Percentiles rank a stretch among this genome's conserved stretches.
Conservation (phyloP, 2,113 vertebrate genomes). For the Gasterosteus aculeatus region DNA sequence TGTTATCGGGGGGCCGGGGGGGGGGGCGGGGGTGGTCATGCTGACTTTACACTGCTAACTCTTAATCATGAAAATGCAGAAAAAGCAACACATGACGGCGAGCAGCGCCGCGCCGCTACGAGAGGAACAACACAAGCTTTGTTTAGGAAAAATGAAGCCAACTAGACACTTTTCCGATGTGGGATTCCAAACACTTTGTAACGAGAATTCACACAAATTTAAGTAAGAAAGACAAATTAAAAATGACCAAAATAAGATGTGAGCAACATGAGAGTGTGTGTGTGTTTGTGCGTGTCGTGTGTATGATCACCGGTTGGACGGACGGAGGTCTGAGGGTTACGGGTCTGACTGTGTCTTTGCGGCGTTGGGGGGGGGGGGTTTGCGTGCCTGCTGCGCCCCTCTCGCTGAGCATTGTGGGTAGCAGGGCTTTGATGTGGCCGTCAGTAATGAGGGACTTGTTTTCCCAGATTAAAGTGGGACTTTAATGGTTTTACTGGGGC, state of each 20-base stretch:
- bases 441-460: conserved; percentile 48
- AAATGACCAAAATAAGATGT: too few species aligned
- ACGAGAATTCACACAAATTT: too few species aligned
- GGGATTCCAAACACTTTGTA: too few species aligned
- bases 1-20: too few species aligned
- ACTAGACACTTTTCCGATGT: too few species aligned
- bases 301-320: not conserved
- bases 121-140: too few species aligned
- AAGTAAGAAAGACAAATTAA: too few species aligned
- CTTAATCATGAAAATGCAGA: not conserved
- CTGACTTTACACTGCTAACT: not conserved
- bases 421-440: conserved; percentile 53
- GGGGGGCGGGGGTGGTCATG: not conserved
- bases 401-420: conserved; percentile 30
- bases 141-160: too few species aligned
- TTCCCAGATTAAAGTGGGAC: conserved; percentile 51
- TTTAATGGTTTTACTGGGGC: conserved; percentile 24
- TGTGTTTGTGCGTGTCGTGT: too few species aligned
- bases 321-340: conserved; percentile 16
- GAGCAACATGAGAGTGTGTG: too few species aligned
- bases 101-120: too few species aligned
- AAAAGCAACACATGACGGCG: too few species aligned
- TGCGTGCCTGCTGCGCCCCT: not conserved
- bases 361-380: not conserved
- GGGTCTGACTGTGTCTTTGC: conserved; percentile 28